Base-by-base conservation (phyloP, 2,797 vertebrate genomes). In the Geotrypetes seraphini region DNA sequence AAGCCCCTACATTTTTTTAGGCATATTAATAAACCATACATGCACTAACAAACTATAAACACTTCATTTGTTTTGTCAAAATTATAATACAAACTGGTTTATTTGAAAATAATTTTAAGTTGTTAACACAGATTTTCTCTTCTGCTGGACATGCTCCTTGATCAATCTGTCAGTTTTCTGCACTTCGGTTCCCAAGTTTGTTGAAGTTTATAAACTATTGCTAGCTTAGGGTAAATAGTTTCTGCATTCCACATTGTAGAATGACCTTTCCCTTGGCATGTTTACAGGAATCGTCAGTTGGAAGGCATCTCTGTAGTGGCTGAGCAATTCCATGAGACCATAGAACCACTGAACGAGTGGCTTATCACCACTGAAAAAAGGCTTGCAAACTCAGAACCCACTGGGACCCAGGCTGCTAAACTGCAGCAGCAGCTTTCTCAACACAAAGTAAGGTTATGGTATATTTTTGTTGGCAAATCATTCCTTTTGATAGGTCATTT, bases 341-440 rank as follows among this genome's bases (percentile, higher is more conserved):
- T 97, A 36, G 93, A 98, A 66, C 95, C 93, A 0, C 56, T 98
- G 69, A 78, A 76, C 1, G 94, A 96, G 36, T 98, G 96, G 95
- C 78, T 98, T 5, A 72, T 68, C 0, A 16, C 67, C 39, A 78
- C 87, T 19, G 96, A 99, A 50, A 97, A 96, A 63, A 85, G 71
- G 27, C 81, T 99, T 19, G 75, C 79, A 10, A 88, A 90, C 57
- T 85, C 87, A 4, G 96, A 99, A 33, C 92, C 93, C 37, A 77
- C 92, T 28, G 95, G 95, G 50, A 99, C 94, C 0, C 90, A 97
- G 56, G 87, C 89, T 1, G 71, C 81, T 19, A 96, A 90, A 51
- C 75, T 99, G n/a, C 81, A 92, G 33, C 78, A 92, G 48, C 96
- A 99, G 46, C 96, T 99, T 57, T 46, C 76, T 32, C 89, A 91